phyloP scores from a whole-genome alignment of 2,113 vertebrate genomes.

The Isurus oxyrinchus region DNA sequence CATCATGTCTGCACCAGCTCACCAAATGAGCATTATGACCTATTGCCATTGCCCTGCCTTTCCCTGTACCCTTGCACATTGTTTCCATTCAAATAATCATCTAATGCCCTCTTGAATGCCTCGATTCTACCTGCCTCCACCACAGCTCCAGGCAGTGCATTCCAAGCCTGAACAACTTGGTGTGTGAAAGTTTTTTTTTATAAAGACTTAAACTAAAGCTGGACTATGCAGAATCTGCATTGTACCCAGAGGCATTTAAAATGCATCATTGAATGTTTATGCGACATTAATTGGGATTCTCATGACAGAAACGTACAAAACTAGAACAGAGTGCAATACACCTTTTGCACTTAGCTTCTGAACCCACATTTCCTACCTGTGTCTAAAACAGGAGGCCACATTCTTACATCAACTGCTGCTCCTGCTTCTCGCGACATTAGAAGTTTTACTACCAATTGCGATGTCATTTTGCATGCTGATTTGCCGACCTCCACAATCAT shows the following conservation, averaged over 20 bases:
- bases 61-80: too few species aligned
- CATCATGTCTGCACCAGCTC: too few species aligned
- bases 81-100: too few species aligned
- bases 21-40: too few species aligned
- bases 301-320: not conserved
- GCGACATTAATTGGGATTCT: not conserved
- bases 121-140: too few species aligned
- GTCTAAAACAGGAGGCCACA: constrained; percentile 89
- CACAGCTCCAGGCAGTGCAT: too few species aligned
- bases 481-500: constrained; percentile 76
- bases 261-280: not conserved
- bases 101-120: too few species aligned
- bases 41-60: too few species aligned
- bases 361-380: constrained; percentile 66
- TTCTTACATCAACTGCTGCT: constrained; percentile 81
- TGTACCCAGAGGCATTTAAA: not conserved
- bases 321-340: not conserved
- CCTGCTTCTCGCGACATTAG: constrained; percentile 83
- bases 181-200: too few species aligned
- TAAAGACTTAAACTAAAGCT: too few species aligned
- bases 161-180: too few species aligned
- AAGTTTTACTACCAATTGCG: constrained; percentile 85
- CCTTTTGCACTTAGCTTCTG: constrained; percentile 14
- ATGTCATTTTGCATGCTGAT: constrained; percentile 89
- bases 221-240: not conserved